Evolutionary conservation across 2,888 invertebrate genomes (phyloP).

Genomic region (Agonopterix alstromeriana): DNA sequence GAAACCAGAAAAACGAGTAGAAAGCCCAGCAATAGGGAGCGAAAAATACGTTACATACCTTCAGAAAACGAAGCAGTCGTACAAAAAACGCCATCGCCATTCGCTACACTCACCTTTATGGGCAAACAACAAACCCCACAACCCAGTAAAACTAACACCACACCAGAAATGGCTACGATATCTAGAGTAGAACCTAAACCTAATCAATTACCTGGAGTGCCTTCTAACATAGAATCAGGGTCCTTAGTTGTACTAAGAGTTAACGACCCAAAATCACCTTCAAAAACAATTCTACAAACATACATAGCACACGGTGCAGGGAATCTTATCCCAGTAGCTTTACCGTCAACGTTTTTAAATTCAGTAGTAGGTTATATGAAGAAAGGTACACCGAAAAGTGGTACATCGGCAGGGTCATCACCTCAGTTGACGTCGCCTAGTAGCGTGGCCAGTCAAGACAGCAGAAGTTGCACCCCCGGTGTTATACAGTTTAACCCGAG

Average conservation of each 20-base stretch:
- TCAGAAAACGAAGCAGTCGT: conserved; percentile 6
- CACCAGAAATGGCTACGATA: conserved; percentile 15
- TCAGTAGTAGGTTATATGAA: conserved; percentile 62
- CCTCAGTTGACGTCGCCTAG: conserved; percentile 53
- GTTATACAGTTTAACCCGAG: conserved; percentile 35
- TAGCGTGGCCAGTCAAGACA: conserved; percentile 46
- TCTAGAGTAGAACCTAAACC: conserved; percentile 10
- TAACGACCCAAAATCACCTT: conserved; percentile 54
- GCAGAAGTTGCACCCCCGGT: conserved; percentile 30
- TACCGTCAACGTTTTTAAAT: conserved; percentile 48
- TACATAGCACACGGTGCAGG: conserved; percentile 55
- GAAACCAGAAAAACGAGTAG: conserved; percentile 11
- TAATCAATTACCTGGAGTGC: conserved; percentile 25
- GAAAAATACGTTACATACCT: conserved; percentile 1
- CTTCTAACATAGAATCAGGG: conserved; percentile 53
- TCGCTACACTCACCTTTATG: conserved; percentile 17
- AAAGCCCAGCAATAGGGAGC: too few relatives aligned
- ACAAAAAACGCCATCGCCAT: conserved; percentile 2
- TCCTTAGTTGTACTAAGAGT: conserved; percentile 62
- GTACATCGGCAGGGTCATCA: conserved; percentile 53
- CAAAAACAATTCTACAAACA: conserved; percentile 64
- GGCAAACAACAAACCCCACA: conserved; percentile 9
- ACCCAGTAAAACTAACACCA: conserved; percentile 7
- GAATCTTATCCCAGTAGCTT: conserved; percentile 46
- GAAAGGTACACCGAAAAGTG: conserved; percentile 43